Evolutionary conservation across 2,888 invertebrate genomes (phyloP), one percentile per base, ranked within the genome.

Genomic region (Camptogramma bilineatum): DNA sequence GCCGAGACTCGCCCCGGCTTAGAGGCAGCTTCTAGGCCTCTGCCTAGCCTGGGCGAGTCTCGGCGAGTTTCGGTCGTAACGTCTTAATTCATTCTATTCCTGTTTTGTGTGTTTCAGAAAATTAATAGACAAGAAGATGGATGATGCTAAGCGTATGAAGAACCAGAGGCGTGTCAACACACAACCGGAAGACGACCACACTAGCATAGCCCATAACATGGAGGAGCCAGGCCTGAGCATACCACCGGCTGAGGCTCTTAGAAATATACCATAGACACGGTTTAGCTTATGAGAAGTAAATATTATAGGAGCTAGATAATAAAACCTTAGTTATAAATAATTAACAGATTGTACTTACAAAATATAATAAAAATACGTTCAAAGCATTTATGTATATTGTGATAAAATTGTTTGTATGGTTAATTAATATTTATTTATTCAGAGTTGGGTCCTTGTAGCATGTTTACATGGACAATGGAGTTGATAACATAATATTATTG

Each of bases 111-210:
- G 28, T 89, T 87, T 54, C 82, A 94, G 94, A 74, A 89, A 94
- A 75, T 72, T 94, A 73, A 74, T 90, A 64, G 86, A 86, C 75
- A 90, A 86, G 72, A 90, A 86, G 80, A 87, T 90, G 76, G 84
- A 80, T 2, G 84, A 86, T 69, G 85, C 83, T 13, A 91, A 86
- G 71, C 82, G 88, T 24, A 73, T 82, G 68, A 90, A 85, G 71
- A 84, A 72, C 31, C 82, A 86, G 52, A 78, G 85, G 53, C 78
- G 85, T 61, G 78, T 75, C 24, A 84, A 83, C 59, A 74, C 73
- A 13, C 76, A 79, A 18, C 77, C 82, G 4, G 88, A 85, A 42
- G 81, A 79, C n/a, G 91, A 88, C 59, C 78, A 73, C 21, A 70
- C 80, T 2, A 82, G 84, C 63, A 93, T 93, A 77, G 83, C 88